Evolutionary conservation across 1,140 invertebrate species (phyloP).

Genomic region (Teleogryllus occipitalis): DNA sequence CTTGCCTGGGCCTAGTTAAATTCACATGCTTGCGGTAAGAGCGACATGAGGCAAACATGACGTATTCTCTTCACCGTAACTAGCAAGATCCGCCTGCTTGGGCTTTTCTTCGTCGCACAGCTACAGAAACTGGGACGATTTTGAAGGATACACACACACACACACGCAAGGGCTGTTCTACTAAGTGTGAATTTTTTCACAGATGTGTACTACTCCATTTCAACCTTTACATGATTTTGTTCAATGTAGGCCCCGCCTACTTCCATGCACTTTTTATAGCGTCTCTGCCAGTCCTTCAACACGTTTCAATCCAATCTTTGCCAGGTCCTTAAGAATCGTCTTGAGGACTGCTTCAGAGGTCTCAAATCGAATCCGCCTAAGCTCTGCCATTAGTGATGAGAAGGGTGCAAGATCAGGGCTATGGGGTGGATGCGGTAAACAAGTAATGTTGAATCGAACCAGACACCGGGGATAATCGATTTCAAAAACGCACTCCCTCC

Average conservation of each 20-base stretch:
- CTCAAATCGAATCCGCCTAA: not conserved
- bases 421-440: not conserved
- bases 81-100: no score
- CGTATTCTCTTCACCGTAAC: no score
- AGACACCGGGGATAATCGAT: constrained; percentile 8
- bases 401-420: not conserved
- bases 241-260: constrained; percentile 6
- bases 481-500: constrained; percentile 7
- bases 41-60: no score
- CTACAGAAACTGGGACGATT: no score
- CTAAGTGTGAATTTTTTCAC: no score
- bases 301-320: constrained; percentile 10
- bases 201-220: not conserved
- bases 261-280: constrained; percentile 13
- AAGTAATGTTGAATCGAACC: no score
- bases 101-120: no score
- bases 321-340: constrained; percentile 10
- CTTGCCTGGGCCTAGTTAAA: no score
- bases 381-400: constrained; percentile 6
- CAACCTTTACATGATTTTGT: constrained; percentile 10
- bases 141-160: no score
- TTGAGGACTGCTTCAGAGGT: not conserved
- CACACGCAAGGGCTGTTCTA: no score
- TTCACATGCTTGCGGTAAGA: no score
- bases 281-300: no score